phyloP scores from a whole-genome alignment of 2,888 invertebrate species.

The Pheosia gnoma region DNA sequence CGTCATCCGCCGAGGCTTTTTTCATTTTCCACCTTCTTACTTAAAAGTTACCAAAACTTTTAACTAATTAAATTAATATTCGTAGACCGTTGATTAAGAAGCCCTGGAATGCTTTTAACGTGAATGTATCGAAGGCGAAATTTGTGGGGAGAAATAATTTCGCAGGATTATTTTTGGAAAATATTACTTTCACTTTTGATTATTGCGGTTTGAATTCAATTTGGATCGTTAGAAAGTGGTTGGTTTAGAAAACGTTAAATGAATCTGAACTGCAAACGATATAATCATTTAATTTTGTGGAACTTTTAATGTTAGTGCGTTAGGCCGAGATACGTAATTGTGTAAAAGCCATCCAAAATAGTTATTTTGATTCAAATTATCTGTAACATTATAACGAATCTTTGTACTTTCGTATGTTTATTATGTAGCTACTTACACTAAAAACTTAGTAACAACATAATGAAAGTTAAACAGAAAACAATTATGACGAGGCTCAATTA shows the following conservation, averaged over 20 bases:
- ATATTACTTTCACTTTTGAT: conserved; percentile 62
- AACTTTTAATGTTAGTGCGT: no score
- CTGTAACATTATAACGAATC: no score
- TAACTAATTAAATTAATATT: conserved; percentile 78
- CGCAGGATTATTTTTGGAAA: conserved; percentile 59
- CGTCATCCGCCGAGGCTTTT: conserved; percentile 46
- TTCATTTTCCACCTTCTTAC: conserved; percentile 62
- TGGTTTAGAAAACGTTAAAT: conserved; percentile 55
- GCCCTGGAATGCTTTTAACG: conserved; percentile 75
- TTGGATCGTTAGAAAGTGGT: conserved; percentile 59
- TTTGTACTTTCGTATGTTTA: no score
- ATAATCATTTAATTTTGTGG: no score
- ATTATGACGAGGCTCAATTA: conserved; percentile 12
- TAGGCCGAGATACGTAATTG: no score
- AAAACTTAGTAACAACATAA: background rate
- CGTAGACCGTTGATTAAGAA: conserved; percentile 75
- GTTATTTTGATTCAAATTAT: no score
- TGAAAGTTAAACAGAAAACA: background rate
- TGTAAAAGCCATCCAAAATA: no score
- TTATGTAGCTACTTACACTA: background rate
- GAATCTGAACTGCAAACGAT: conserved; percentile 31
- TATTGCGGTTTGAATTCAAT: conserved; percentile 49
- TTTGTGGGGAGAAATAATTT: conserved; percentile 62
- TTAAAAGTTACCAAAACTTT: conserved; percentile 72
- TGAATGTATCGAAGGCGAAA: conserved; percentile 58